Base-by-base conservation (phyloP, 2,888 invertebrate species). In the Epiblema foenella region DNA sequence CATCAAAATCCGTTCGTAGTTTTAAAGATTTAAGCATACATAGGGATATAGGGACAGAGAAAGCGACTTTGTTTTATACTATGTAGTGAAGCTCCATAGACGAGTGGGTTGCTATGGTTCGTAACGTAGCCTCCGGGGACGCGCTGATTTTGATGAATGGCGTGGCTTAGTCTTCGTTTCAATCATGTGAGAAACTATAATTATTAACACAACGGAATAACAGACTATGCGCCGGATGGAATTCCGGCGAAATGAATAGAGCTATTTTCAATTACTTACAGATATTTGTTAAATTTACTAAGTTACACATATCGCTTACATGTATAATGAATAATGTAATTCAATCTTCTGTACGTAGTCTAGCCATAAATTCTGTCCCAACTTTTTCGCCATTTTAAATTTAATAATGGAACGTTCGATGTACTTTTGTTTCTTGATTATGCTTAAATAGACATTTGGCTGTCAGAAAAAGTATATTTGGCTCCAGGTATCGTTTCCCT, bases 111-210 rank as follows among this genome's bases (percentile, higher is more conserved):
- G 63, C 63, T 63, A 20, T 63, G 52, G 52, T 63, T 64, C 37
- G 11, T 39, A 51, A 33, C 33, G 37, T 37, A 52, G 33, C 3
- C 17, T 20, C 37, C 52, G 9, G 39, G 37, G 51, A 37, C 17
- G 63, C 51, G 18, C 20, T 64, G 64, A 64, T 64, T 54, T 52
- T 64, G 64, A 52, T 64, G 20, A 64, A 64, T 37, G 64, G 39
- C 39, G 33, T 52, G 73, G 62, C 62, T 20, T 39, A 20, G 63
- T 33, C 18, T 49, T 24, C 63, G 15, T 24, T 52, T 64, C 52
- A 64, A 54, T 54, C 64, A 64, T 63, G 51, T 20, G 51, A 29
- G 63, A 54, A 64, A 64, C 52, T 64, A 64, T 64, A 64, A 52
- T 64, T 64, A 64, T 64, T 39, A 54, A 39, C 52, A 52, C 49